These are phyloP conservation scores for Pterobdella sp. DNA, from an alignment of 2,888 invertebrate species.

Conservation along the genomic window DNA sequence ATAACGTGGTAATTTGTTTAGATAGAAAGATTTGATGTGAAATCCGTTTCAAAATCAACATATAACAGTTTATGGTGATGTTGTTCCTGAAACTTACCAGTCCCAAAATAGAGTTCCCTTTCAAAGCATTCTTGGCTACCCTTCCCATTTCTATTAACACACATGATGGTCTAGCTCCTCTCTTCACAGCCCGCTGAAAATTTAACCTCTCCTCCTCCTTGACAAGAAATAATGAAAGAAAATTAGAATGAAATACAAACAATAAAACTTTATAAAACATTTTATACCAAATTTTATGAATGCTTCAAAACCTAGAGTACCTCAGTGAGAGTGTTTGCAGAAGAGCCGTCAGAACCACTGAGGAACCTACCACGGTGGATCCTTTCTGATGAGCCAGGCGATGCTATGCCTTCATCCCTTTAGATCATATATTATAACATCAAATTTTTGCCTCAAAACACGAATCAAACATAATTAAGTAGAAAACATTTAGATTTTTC, in stretches of 20 bases:
- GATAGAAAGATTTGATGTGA: too few relatives aligned
- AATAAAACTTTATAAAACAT: background rate
- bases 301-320: constrained; percentile 13
- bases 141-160: constrained; percentile 50
- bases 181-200: constrained; percentile 38
- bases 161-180: constrained; percentile 49
- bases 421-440: too few relatives aligned
- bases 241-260: background rate
- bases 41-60: too few relatives aligned
- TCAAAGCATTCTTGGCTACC: constrained; percentile 40
- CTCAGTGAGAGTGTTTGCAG: constrained; percentile 36
- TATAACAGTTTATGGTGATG: too few relatives aligned
- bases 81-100: too few relatives aligned
- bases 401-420: constrained; percentile 18
- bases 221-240: background rate
- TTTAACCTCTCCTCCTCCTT: constrained; percentile 45
- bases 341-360: constrained; percentile 34
- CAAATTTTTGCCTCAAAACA: too few relatives aligned
- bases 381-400: background rate
- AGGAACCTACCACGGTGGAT: constrained; percentile 38
- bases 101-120: constrained; percentile 51
- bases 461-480: too few relatives aligned
- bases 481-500: too few relatives aligned
- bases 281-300: background rate
- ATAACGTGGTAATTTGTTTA: too few relatives aligned